Conservation (phyloP, 2,113 vertebrate genomes). For the Perccottus glenii region DNA sequence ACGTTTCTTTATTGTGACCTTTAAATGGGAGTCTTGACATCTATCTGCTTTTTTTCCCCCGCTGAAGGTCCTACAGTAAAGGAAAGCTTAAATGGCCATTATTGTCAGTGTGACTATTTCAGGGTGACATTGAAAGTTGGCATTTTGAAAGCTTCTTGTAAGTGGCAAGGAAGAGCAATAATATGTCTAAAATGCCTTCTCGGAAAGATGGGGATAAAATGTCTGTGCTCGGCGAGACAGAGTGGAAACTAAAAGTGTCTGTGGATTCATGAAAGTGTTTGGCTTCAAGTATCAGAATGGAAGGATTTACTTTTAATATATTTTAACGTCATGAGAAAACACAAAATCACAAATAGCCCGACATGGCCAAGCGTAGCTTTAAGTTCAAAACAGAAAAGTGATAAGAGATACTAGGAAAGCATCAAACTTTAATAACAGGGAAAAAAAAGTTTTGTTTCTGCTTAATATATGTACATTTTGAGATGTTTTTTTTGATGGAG, state of each 20-base stretch:
- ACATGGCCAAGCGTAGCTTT: background rate
- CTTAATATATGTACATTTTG: background rate
- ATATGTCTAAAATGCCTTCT: slow-evolving; percentile 31
- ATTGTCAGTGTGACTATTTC: slow-evolving; percentile 22
- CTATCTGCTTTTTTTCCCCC: background rate
- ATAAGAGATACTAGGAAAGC: background rate
- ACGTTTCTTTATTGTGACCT: slow-evolving; percentile 13
- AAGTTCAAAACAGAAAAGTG: slow-evolving; percentile 2
- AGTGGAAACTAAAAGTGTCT: slow-evolving; percentile 13
- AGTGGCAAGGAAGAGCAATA: slow-evolving; percentile 43
- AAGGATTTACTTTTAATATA: slow-evolving; percentile 49
- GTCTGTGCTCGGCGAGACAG: slow-evolving; percentile 16
- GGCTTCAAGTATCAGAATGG: slow-evolving; percentile 23
- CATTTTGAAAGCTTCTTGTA: slow-evolving; percentile 38
- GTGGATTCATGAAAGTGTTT: slow-evolving; percentile 21
- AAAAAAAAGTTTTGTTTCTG: background rate
- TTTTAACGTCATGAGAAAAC: slow-evolving; percentile 34
- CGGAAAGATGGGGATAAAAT: slow-evolving; percentile 34
- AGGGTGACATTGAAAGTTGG: slow-evolving; percentile 36
- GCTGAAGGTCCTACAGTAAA: slow-evolving; percentile 9
- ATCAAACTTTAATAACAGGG: background rate
- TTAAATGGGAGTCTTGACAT: background rate
- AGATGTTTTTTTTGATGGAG: background rate
- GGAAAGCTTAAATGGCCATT: slow-evolving; percentile 21
- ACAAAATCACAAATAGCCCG: slow-evolving; percentile 3